Evolutionary conservation across 2,888 invertebrate genomes (phyloP), one percentile per base, ranked within the genome.

Genomic region (Eilema depressum): DNA sequence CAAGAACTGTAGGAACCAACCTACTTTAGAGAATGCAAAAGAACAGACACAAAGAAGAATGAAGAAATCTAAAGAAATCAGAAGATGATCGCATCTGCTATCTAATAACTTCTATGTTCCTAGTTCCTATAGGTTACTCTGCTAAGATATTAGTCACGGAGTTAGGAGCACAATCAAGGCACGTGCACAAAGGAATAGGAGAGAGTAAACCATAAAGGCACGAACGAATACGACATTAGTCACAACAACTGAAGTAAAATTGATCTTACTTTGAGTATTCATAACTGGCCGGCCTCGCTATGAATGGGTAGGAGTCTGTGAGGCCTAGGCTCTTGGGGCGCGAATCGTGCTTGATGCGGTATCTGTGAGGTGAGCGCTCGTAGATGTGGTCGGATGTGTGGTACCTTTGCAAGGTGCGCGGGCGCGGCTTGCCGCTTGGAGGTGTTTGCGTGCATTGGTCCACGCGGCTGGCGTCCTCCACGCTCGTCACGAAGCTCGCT

Each of bases 311-410:
- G 12, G 94, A 91, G 73, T 95, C 94, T 77, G 92, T 91, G 74
- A 92, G 86, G 56, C 91, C 94, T 75, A 95, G 81, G 76, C 91
- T 91, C 85, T 92, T 93, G 53, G 92, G 92, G 73, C 93, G 78
- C 62, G 77, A 76, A 66, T 92, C 92, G 83, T 88, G 86, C 82
- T 88, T 91, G 76, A 83, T 77, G 68, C 90, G 85, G 41, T 82
- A 59, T 88, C 88, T 86, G 84, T 90, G 88, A 70, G 84, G 79
- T 69, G 88, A 80, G 69, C 90, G 75, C 83, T 92, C 93, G 89
- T 90, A 91, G 78, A 93, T 82, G 88, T 95, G 90, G 92, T 96
- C 96, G 62, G 94, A 92, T 23, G 96, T 96, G 88, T 96, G 92
- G 85, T 96, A 95, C 87, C 96, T 91, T 89, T 96, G 96, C 73